These are phyloP conservation scores for Onchidella celtica DNA, from an alignment of 2,888 invertebrate genomes.

Conservation along the genomic window DNA sequence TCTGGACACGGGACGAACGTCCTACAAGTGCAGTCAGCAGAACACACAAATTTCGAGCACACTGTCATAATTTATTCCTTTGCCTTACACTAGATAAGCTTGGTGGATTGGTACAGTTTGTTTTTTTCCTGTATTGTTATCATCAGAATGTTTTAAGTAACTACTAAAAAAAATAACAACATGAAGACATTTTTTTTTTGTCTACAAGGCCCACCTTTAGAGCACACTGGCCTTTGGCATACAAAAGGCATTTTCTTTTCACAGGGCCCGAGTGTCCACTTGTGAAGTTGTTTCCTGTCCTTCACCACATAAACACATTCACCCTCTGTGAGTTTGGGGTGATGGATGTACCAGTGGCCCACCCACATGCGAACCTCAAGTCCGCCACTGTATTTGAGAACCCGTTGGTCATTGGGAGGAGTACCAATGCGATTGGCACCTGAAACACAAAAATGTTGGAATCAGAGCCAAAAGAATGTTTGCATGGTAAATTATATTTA, in stretches of 20 bases:
- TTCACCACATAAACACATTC: slow-evolving; percentile 56
- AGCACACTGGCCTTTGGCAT: slow-evolving; percentile 65
- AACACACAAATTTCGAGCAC: too few species aligned
- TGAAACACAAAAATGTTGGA: slow-evolving; percentile 5
- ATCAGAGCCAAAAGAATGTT: not conserved
- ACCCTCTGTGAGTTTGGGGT: slow-evolving; percentile 55
- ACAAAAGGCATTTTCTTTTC: slow-evolving; percentile 60
- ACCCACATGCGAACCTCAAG: slow-evolving; percentile 40
- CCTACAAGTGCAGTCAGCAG: too few species aligned
- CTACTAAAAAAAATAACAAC: too few species aligned
- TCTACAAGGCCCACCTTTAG: slow-evolving; percentile 61
- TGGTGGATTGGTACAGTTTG: too few species aligned
- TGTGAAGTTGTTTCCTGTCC: slow-evolving; percentile 37
- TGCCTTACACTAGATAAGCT: too few species aligned
- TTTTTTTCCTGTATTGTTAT: too few species aligned
- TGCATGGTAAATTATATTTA: too few species aligned
- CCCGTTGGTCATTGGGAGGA: slow-evolving; percentile 34
- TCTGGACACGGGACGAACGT: too few species aligned
- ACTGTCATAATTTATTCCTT: too few species aligned
- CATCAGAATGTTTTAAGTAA: too few species aligned
- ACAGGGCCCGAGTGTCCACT: slow-evolving; percentile 63
- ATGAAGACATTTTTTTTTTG: too few species aligned
- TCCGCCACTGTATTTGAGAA: slow-evolving; percentile 46
- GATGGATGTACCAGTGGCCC: slow-evolving; percentile 56
- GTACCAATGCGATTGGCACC: slow-evolving; percentile 48